phyloP scores from a whole-genome alignment of 2,888 invertebrate species.

The Harpalus rufipes region DNA sequence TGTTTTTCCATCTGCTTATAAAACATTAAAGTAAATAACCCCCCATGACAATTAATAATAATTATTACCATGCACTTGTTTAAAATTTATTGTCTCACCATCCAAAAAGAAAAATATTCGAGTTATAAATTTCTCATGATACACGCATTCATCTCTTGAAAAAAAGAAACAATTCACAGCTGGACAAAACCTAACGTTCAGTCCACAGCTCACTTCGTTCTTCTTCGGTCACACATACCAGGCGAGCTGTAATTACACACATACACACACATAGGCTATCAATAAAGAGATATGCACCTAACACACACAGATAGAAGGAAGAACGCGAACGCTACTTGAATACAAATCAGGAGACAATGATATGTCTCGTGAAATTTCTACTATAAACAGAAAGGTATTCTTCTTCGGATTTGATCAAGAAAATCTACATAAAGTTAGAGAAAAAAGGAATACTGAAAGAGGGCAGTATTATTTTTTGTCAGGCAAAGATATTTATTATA shows the following conservation, averaged over 20 bases:
- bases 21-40: conserved; percentile 6
- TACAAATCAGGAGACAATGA: conserved; percentile 43
- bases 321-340: conserved; percentile 20
- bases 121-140: conserved; percentile 39
- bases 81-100: conserved; percentile 5
- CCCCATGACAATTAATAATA: conserved; percentile 4
- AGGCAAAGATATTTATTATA: too few relatives aligned
- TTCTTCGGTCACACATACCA: conserved; percentile 43
- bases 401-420: conserved; percentile 1
- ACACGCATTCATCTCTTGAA: conserved; percentile 31
- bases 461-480: too few relatives aligned
- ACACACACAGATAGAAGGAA: conserved; percentile 7
- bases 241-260: conserved; percentile 34
- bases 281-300: conserved; percentile 41
- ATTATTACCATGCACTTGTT: conserved; percentile 13
- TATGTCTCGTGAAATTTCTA: conserved; percentile 44
- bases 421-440: too few relatives aligned
- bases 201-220: conserved; percentile 26
- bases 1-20: not conserved
- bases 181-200: conserved; percentile 48
- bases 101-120: not conserved
- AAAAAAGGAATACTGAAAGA: too few relatives aligned
- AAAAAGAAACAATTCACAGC: conserved; percentile 49
- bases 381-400: not conserved
- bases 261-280: conserved; percentile 19